These are phyloP conservation scores for Nebria ingens DNA, from an alignment of 1,140 invertebrate species.

Conservation along the genomic window DNA sequence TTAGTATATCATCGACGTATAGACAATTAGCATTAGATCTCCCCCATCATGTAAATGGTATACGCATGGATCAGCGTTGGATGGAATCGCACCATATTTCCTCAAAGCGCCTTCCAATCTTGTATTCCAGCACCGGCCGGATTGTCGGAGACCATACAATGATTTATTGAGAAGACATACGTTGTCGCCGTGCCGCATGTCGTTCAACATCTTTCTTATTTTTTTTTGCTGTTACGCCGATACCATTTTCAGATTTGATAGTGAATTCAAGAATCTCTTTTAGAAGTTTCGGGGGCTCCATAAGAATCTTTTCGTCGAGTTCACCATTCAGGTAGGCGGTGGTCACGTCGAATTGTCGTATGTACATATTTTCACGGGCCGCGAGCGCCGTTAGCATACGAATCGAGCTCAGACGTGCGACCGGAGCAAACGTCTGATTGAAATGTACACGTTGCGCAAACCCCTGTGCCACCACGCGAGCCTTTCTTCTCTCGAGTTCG, in stretches of 20 bases:
- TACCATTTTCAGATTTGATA: slow-evolving; percentile 23
- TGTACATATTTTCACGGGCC: slow-evolving; percentile 1
- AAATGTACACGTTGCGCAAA: slow-evolving; percentile 20
- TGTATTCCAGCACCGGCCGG: slow-evolving; percentile 21
- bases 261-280: slow-evolving; percentile 27
- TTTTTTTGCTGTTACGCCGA: slow-evolving; percentile 18
- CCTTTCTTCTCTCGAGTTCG: slow-evolving; percentile 17
- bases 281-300: slow-evolving; percentile 32
- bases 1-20: slow-evolving; percentile 27
- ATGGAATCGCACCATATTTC: slow-evolving; percentile 15
- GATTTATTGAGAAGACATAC: slow-evolving; percentile 17
- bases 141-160: slow-evolving; percentile 31
- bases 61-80: slow-evolving; percentile 23
- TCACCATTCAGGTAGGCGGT: slow-evolving; percentile 35
- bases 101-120: slow-evolving; percentile 19
- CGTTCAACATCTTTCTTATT: background rate
- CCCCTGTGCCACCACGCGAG: slow-evolving; percentile 21
- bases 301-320: slow-evolving; percentile 31
- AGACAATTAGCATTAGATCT: slow-evolving; percentile 20
- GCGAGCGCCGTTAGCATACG: slow-evolving; percentile 29
- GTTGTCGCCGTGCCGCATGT: background rate
- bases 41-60: slow-evolving; percentile 16
- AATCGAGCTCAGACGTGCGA: slow-evolving; percentile 19
- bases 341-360: slow-evolving; percentile 34
- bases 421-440: slow-evolving; percentile 21